A percentile compares a stretch with the other conserved stretches of the same genome.
Evolutionary conservation across 2,888 invertebrate genomes (phyloP).

Genomic region (Acleris laterana): DNA sequence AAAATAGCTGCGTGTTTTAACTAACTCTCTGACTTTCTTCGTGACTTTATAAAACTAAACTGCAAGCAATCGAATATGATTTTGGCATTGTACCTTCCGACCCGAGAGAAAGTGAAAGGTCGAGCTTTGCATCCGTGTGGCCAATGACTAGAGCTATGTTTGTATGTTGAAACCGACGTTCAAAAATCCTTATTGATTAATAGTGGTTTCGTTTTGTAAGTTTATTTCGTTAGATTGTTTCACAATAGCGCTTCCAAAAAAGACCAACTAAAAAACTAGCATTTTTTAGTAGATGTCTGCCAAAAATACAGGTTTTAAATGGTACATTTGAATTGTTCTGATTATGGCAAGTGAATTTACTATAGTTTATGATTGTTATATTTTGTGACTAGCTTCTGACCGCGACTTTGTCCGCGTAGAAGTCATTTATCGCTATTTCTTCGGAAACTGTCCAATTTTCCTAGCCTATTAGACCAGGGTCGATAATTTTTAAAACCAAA

Average conservation of each 20-base stretch:
- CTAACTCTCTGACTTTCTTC: constrained; percentile 16
- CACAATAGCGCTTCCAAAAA: neutral
- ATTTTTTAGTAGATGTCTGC: no score
- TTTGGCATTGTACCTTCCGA: constrained; percentile 46
- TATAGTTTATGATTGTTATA: no score
- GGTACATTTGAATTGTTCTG: no score
- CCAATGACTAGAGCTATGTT: constrained; percentile 10
- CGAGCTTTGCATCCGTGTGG: constrained; percentile 50
- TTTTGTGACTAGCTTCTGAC: no score
- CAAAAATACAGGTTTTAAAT: no score
- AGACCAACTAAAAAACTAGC: no score
- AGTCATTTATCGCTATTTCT: no score
- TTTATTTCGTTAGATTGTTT: neutral
- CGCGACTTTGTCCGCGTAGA: no score
- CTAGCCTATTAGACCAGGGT: no score
- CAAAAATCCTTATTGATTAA: neutral
- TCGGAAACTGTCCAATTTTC: no score
- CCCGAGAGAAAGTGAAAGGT: constrained; percentile 75
- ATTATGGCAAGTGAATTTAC: no score
- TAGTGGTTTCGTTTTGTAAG: neutral
- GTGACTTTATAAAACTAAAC: constrained; percentile 6
- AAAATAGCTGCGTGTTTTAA: neutral
- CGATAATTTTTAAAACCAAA: no score
- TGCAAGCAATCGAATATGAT: constrained; percentile 23
- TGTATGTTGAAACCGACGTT: neutral